Base-by-base conservation (phyloP, 2,888 invertebrate species). In the Drosophila paracracens region DNA sequence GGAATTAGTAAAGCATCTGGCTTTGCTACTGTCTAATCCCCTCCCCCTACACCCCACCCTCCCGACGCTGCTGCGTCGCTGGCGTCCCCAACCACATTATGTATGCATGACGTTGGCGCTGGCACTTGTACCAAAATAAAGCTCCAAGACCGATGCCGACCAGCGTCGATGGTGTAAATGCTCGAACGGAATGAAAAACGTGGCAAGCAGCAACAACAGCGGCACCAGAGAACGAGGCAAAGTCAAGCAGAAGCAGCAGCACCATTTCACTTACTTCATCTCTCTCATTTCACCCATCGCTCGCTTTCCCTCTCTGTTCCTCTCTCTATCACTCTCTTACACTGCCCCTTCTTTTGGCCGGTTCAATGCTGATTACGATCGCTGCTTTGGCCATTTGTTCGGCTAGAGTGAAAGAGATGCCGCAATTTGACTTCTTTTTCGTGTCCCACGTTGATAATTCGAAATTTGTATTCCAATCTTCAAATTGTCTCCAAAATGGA, bases 401-500 rank as follows among this genome's bases (percentile, higher is more conserved):
- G 40, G 25, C 11, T 35, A 76, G 66, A 48, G 61, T 36, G 61
- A 76, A 54, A 64, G 69, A 61, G 76, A 50, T 46, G 50, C 31
- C 8, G 50, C 58, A 65, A 29, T 54, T 59, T 56, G 51, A 43
- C 74, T 76, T 64, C 65, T 66, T 53, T 68, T 64, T 59, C 50
- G 64, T 82, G 88, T 91, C 91, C 91, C 88, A 83, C 83, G 90
- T 87, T 91, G 90, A 92, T 91, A 92, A 91, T 91, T 92, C 89
- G 84, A 92, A 92, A 92, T 92, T 92, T 93, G 92, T 92, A 92
- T 92, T 92, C 92, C 93, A 92, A 92, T 92, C 92, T 92, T 91
- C 91, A 93, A 92, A 93, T 92, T 93, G 92, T 92, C 93, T 92
- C 91, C 91, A 91, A 92, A 92, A 92, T 91, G 92, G 92, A 92